Evolutionary conservation across 2,797 vertebrate species (phyloP).

Genomic region (Scolopax bukidnonensis): DNA sequence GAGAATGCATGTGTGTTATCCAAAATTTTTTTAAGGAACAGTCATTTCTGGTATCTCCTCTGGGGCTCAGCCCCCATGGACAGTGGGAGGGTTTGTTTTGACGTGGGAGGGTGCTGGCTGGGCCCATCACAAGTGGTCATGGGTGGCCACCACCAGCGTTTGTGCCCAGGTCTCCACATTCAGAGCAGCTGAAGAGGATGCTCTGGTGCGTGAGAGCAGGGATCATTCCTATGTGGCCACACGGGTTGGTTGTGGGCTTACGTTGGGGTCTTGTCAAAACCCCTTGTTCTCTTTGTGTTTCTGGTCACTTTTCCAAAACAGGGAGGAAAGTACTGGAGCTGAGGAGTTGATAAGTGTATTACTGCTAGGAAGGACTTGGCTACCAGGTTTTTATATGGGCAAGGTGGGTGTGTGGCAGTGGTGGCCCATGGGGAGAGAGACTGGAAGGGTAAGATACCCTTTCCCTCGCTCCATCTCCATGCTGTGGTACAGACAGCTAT

Average conservation of each 20-base stretch:
- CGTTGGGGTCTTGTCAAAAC: rapidly evolving
- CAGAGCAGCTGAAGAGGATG: not conserved
- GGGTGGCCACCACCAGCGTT: rapidly evolving
- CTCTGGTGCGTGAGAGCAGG: not conserved
- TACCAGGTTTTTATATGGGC: rapidly evolving
- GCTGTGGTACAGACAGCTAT: not conserved
- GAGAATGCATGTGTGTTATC: not conserved
- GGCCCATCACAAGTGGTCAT: not conserved
- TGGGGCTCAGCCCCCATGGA: not conserved
- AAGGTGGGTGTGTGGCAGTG: not conserved
- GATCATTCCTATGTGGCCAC: not conserved
- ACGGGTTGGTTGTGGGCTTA: not conserved
- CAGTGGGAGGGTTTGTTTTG: not conserved
- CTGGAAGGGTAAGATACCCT: not conserved
- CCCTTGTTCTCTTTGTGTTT: not conserved
- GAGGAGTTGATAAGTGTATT: not conserved
- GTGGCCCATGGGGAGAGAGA: not conserved
- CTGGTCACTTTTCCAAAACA: not conserved
- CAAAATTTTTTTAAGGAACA: not conserved
- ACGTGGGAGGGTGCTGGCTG: not conserved
- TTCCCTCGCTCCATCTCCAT: not conserved
- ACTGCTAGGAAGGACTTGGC: not conserved
- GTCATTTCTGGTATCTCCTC: not conserved
- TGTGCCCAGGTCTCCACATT: not conserved
- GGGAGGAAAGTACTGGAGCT: not conserved